A percentile compares a stretch with the other conserved stretches of the same genome.
phyloP scores from a whole-genome alignment of 64 coral and sea anemone genomes.

The Astreopora myriophthalma region DNA sequence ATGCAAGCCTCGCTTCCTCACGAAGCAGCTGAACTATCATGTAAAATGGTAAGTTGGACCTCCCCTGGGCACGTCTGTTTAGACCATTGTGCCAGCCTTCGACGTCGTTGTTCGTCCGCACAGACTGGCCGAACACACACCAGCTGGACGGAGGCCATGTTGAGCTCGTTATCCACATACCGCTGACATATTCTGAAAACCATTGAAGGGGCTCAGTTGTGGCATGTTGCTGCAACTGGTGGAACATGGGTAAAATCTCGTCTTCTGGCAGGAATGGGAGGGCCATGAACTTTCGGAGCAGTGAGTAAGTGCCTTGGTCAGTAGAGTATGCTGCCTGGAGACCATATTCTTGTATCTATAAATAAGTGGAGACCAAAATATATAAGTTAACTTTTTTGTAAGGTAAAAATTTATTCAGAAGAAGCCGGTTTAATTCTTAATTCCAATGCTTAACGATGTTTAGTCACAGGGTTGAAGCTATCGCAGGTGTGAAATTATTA shows the following conservation, averaged over 20 bases:
- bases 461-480: too few relatives aligned
- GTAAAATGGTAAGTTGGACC: not conserved
- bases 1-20: not conserved
- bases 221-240: too few relatives aligned
- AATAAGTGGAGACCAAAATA: not conserved
- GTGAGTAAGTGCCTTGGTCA: not conserved
- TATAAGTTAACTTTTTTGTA: too few relatives aligned
- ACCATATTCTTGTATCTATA: not conserved
- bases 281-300: not conserved
- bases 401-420: too few relatives aligned
- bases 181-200: too few relatives aligned
- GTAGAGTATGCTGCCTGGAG: not conserved
- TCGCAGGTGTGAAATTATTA: too few relatives aligned
- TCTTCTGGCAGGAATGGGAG: not conserved
- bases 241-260: not conserved
- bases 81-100: constrained; percentile 2
- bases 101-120: not conserved
- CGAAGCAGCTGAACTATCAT: constrained; percentile 28
- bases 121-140: too few relatives aligned
- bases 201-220: too few relatives aligned
- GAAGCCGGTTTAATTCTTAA: too few relatives aligned
- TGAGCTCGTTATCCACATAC: not conserved
- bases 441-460: too few relatives aligned
- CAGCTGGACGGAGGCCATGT: not conserved
- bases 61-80: not conserved